Base-by-base conservation (phyloP, 2,888 invertebrate species). In the Gandaritis pyraliata region DNA sequence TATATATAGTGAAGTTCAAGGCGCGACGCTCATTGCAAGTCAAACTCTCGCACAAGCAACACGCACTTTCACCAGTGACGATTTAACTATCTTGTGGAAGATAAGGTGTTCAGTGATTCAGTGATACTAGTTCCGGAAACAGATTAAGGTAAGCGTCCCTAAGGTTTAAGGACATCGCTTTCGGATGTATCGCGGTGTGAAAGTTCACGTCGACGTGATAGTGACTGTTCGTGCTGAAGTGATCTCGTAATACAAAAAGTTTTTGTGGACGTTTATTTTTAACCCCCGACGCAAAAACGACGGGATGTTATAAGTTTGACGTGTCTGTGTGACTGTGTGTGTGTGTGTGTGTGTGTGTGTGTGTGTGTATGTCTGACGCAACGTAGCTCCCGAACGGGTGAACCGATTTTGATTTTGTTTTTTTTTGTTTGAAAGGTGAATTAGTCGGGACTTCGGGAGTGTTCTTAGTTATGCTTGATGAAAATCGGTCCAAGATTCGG, bases 1-100 rank as follows among this genome's bases (percentile, higher is more conserved):
- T 96, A 95, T 96, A 95, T 95, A 95, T 94, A 94, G 93, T 92
- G 94, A 95, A 95, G 95, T 95, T 95, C 95, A 95, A 95, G 95
- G 95, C 94, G 93, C 94, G 91, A 92, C 93, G 90, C 93, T 93
- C 94, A 94, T 93, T 90, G 90, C 90, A 86, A 89, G 90, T 88
- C 78, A 81, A 83, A 88, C 89, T 86, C 85, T 83, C 90, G 85
- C 80, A 82, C 83, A 75, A 81, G 81, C 80, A 80, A 80, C 87
- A 92, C 90, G 89, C 87, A 90, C 91, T 91, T 91, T 91, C 92
- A 81, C 90, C 87, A 74, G 86, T 85, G 85, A 85, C 80, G 69
- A 72, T 56, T 72, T 72, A 79, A 74, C 82, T 81, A 81, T 80
- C 80, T 75, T 72, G 84, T 83, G 82, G 83, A 85, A 86, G 85